Evolutionary conservation across 2,888 invertebrate genomes (phyloP).

Genomic region (Carterocephalus palaemon): DNA sequence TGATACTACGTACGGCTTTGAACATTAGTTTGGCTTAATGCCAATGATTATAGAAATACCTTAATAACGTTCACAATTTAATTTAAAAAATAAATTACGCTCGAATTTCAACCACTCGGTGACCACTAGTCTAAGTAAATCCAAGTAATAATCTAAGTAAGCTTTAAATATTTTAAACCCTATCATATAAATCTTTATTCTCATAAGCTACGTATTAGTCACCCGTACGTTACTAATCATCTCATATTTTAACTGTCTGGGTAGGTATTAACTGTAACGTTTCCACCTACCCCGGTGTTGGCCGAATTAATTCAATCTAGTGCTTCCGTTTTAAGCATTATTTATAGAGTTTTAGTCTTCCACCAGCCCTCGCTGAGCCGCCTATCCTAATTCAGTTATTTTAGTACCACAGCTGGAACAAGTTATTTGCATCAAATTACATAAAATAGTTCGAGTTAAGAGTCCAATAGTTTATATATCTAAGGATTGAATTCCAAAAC

Average conservation of each 20-base stretch:
- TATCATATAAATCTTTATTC: conserved; percentile 1
- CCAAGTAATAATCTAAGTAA: no score
- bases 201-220: background rate
- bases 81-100: no score
- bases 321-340: conserved; percentile 21
- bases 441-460: no score
- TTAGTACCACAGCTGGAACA: conserved; percentile 1
- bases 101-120: no score
- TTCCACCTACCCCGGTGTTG: conserved; percentile 29
- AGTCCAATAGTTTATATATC: no score
- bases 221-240: conserved; percentile 7
- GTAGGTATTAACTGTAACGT: conserved; percentile 32
- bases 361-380: conserved; percentile 16
- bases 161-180: no score
- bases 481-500: no score
- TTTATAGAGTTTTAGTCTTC: conserved; percentile 21
- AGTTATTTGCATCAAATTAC: background rate
- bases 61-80: no score
- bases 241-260: conserved; percentile 18
- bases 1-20: no score
- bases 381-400: conserved; percentile 14
- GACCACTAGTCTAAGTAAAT: no score
- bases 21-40: no score
- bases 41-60: no score
- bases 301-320: conserved; percentile 30